These are phyloP conservation scores for Ictalurus furcatus DNA, from an alignment of 2,113 vertebrate genomes.

Conservation along the genomic window DNA sequence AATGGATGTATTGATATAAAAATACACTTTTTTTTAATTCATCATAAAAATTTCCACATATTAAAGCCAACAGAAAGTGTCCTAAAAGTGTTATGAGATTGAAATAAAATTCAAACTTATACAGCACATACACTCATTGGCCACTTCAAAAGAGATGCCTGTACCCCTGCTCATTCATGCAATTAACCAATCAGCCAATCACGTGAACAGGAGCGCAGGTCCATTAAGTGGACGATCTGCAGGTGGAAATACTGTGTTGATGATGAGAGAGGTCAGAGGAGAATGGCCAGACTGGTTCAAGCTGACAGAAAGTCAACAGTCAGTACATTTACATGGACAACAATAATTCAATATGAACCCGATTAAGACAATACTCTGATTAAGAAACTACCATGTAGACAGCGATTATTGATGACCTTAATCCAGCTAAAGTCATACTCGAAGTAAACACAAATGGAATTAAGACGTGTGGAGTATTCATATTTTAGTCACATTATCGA, in stretches of 20 bases:
- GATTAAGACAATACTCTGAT: too few species aligned
- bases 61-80: background rate
- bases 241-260: background rate
- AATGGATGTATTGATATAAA: too few species aligned
- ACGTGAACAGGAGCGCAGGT: background rate
- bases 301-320: background rate
- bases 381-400: too few species aligned
- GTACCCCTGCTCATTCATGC: background rate
- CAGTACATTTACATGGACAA: too few species aligned
- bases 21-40: too few species aligned
- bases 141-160: background rate
- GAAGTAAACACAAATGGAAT: too few species aligned
- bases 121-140: background rate
- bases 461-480: too few species aligned
- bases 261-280: background rate
- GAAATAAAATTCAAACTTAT: background rate
- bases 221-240: background rate
- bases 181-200: background rate
- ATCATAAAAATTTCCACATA: too few species aligned
- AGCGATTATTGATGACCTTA: too few species aligned
- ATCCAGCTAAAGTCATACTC: too few species aligned
- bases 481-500: too few species aligned
- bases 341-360: too few species aligned
- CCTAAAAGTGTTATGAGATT: background rate
- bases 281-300: background rate